Evolutionary conservation across 1,140 invertebrate species (phyloP).

Genomic region (Octopus sinensis): DNA sequence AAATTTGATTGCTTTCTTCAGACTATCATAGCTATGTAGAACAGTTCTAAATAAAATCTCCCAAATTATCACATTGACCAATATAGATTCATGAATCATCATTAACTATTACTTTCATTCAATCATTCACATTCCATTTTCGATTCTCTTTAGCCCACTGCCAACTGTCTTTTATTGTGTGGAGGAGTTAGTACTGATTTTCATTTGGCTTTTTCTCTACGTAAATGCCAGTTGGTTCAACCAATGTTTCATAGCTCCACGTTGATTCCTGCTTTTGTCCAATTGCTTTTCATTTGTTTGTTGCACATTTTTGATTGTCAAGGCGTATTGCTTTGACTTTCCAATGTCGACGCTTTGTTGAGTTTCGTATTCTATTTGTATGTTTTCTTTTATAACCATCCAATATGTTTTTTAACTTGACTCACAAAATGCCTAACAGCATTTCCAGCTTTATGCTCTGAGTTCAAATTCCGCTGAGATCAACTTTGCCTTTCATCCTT

Average conservation of each 20-base stretch:
- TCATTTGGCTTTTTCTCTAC: background rate
- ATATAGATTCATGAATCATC: slow-evolving; percentile 1
- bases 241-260: background rate
- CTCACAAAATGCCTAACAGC: too few species aligned
- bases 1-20: background rate
- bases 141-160: background rate
- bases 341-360: background rate
- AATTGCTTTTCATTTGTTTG: background rate
- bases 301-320: slow-evolving; percentile 1
- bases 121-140: slow-evolving; percentile 2
- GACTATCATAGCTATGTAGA: background rate
- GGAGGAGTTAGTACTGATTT: background rate
- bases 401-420: background rate
- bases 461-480: too few species aligned
- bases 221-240: background rate
- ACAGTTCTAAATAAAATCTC: background rate
- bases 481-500: too few species aligned
- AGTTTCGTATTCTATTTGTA: background rate
- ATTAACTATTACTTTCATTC: slow-evolving; percentile 1
- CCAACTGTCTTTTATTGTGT: background rate
- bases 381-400: slow-evolving; percentile 6
- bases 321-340: slow-evolving; percentile 4
- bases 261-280: background rate
- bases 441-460: too few species aligned
- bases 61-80: background rate